Conservation (phyloP, 2,797 vertebrate genomes). For the Diplodus puntazzo region DNA sequence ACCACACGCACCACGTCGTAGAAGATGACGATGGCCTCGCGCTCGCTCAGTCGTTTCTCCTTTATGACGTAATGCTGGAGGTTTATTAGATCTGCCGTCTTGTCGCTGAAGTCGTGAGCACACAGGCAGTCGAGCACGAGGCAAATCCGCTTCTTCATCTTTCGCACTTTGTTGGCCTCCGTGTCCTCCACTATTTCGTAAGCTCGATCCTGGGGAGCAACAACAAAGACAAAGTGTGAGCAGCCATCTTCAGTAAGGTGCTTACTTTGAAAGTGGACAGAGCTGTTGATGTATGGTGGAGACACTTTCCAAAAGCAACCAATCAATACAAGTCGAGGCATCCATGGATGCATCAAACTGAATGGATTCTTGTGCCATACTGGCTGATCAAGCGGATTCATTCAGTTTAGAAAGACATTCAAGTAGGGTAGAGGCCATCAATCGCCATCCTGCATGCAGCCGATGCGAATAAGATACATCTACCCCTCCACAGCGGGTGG, state of each 20-base stretch:
- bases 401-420: conserved; percentile 29
- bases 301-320: conserved; percentile 20
- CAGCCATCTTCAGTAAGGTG: not conserved
- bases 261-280: conserved; percentile 18
- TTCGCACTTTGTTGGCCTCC: conserved; percentile 92
- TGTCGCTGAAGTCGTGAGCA: conserved; percentile 97
- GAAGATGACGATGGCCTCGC: conserved; percentile 98
- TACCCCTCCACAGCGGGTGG: conserved; percentile 19
- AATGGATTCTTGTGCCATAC: conserved; percentile 20
- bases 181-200: conserved; percentile 94
- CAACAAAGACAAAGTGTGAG: conserved; percentile 13
- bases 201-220: conserved; percentile 89
- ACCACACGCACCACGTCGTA: conserved; percentile 99
- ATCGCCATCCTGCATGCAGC: conserved; percentile 32
- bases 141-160: conserved; percentile 98
- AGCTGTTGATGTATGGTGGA: conserved; percentile 31
- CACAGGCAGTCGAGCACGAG: conserved; percentile 98
- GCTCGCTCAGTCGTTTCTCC: conserved; percentile 96
- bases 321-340: conserved; percentile 24
- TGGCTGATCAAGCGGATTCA: conserved; percentile 26
- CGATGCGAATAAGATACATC: conserved; percentile 41
- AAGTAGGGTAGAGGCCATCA: conserved; percentile 17
- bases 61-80: conserved; percentile 99
- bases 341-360: conserved; percentile 38
- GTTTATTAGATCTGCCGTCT: conserved; percentile 98